phyloP scores from a whole-genome alignment of 2,888 invertebrate genomes.

The Spisula solida region DNA sequence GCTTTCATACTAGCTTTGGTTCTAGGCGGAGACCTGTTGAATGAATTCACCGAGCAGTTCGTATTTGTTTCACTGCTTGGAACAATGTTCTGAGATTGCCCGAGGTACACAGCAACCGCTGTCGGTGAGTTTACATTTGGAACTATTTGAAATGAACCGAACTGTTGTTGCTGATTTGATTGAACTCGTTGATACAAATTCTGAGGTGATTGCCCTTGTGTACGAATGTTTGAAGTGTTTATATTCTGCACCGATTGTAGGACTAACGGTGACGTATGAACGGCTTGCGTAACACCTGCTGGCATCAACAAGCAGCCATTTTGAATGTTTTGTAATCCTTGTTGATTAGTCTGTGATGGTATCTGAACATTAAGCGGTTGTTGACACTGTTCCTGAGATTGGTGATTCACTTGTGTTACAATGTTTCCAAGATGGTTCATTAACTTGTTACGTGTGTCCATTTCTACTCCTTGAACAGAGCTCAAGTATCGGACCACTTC shows the following conservation, averaged over 20 bases:
- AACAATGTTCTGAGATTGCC: constrained; percentile 57
- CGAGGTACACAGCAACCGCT: constrained; percentile 66
- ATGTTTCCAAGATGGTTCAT: constrained; percentile 82
- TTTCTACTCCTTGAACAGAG: constrained; percentile 79
- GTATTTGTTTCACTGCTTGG: constrained; percentile 6
- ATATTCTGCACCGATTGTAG: constrained; percentile 54
- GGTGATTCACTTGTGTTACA: constrained; percentile 68
- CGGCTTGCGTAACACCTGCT: constrained; percentile 47
- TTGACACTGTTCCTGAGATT: constrained; percentile 54
- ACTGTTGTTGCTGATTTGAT: constrained; percentile 47
- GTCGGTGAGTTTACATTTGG: constrained; percentile 62
- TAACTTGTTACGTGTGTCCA: constrained; percentile 80
- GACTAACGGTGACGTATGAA: constrained; percentile 61
- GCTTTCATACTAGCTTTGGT: constrained; percentile 71
- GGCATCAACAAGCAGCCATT: constrained; percentile 70
- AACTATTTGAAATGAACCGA: constrained; percentile 76
- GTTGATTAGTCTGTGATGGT: constrained; percentile 62
- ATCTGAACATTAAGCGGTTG: constrained; percentile 79
- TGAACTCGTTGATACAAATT: constrained; percentile 46
- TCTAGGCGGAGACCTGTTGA: constrained; percentile 63
- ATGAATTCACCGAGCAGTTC: constrained; percentile 25
- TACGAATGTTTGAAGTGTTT: constrained; percentile 44
- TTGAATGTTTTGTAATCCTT: constrained; percentile 55
- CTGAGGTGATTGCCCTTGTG: constrained; percentile 51
- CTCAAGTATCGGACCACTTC: constrained; percentile 84